These are phyloP conservation scores for Egretta garzetta DNA, from an alignment of 2,113 vertebrate genomes.

Conservation along the genomic window DNA sequence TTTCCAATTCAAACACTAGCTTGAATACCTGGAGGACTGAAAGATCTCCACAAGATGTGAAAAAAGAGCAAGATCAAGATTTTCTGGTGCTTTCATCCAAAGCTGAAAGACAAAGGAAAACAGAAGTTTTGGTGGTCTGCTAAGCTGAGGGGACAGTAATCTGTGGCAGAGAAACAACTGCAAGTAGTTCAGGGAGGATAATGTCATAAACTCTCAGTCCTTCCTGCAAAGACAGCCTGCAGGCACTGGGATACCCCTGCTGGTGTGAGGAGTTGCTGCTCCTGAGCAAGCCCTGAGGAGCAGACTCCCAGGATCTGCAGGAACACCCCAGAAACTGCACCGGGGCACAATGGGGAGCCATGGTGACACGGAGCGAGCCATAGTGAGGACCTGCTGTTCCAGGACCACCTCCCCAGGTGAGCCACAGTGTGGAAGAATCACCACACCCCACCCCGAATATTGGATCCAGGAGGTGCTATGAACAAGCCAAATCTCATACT, in stretches of 20 bases:
- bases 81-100: constrained; percentile 87
- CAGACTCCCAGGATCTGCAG: neutral
- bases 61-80: constrained; percentile 84
- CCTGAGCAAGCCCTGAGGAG: neutral
- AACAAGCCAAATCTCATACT: neutral
- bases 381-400: neutral
- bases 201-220: neutral
- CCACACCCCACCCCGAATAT: neutral
- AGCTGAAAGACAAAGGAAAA: constrained; percentile 79
- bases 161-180: neutral
- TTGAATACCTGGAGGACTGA: constrained; percentile 81
- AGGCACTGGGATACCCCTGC: neutral
- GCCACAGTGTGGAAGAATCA: neutral
- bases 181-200: neutral
- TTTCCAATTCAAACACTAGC: neutral
- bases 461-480: neutral
- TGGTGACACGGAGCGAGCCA: neutral
- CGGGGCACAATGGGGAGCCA: neutral
- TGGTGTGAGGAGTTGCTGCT: neutral
- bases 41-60: constrained; percentile 87
- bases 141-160: neutral
- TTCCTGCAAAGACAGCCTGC: neutral
- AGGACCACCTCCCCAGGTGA: neutral
- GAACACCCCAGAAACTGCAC: neutral
- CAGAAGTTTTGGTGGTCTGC: neutral